Evolutionary conservation across 2,113 vertebrate genomes (phyloP).

Genomic region (Lonchura striata): DNA sequence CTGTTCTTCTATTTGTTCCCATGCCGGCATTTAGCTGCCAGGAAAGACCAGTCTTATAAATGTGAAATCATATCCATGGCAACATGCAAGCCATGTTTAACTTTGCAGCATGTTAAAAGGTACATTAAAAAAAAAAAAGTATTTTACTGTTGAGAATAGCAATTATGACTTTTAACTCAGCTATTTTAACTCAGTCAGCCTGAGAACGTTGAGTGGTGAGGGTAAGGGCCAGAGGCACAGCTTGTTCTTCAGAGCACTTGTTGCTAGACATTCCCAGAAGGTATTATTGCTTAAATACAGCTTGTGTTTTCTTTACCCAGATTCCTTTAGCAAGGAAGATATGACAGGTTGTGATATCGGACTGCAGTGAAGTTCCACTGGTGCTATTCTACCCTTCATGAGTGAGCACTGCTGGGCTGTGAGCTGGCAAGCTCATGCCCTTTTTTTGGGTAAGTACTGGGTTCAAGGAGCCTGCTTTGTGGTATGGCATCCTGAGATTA

Average conservation of each 20-base stretch:
- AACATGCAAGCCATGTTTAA: constrained; percentile 48
- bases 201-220: not conserved
- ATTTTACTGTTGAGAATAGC: constrained; percentile 14
- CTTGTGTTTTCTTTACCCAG: constrained; percentile 21
- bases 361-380: not conserved
- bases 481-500: not conserved
- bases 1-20: constrained; percentile 27
- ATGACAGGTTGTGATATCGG: not conserved
- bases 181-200: constrained; percentile 13
- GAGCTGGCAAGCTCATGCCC: not conserved
- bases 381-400: not conserved
- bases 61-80: constrained; percentile 62
- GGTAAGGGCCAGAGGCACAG: not conserved
- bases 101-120: constrained; percentile 32
- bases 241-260: not conserved
- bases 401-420: not conserved
- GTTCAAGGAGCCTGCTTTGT: not conserved
- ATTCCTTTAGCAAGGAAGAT: not conserved
- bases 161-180: constrained; percentile 14
- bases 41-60: constrained; percentile 43
- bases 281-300: constrained; percentile 35
- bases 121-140: not conserved
- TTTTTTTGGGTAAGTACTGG: not conserved
- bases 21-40: constrained; percentile 39
- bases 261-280: constrained; percentile 37